phyloP scores from a whole-genome alignment of 2,113 vertebrate genomes.

The cat (Felis catus) region DNA sequence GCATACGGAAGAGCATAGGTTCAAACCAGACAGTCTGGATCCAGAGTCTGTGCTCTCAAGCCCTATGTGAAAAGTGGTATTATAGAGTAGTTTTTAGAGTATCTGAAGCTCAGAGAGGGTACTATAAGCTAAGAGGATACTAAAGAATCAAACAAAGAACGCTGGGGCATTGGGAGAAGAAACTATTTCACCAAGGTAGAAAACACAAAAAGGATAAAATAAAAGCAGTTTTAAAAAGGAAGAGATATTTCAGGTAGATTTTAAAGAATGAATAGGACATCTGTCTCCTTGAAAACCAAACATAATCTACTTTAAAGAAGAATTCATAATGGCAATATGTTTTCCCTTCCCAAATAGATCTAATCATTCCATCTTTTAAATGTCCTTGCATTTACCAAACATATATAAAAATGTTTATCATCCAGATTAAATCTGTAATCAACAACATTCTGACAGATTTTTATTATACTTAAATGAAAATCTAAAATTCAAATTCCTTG shows the following conservation, averaged over 20 bases:
- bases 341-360: neutral
- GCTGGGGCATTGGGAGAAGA: neutral
- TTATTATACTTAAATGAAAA: neutral
- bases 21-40: neutral
- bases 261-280: neutral
- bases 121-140: neutral
- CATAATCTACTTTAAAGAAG: neutral
- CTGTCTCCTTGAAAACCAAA: neutral
- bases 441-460: neutral
- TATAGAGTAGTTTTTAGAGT: neutral
- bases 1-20: neutral
- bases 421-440: neutral
- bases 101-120: neutral
- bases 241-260: neutral
- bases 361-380: neutral
- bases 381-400: neutral
- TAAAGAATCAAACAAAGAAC: neutral
- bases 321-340: neutral
- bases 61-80: neutral
- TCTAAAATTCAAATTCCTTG: neutral
- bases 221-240: neutral
- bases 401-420: neutral
- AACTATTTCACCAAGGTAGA: neutral
- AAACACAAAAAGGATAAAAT: neutral
- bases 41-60: neutral